Base-by-base conservation (phyloP, 2,888 invertebrate species). In the Ochropacha duplaris region DNA sequence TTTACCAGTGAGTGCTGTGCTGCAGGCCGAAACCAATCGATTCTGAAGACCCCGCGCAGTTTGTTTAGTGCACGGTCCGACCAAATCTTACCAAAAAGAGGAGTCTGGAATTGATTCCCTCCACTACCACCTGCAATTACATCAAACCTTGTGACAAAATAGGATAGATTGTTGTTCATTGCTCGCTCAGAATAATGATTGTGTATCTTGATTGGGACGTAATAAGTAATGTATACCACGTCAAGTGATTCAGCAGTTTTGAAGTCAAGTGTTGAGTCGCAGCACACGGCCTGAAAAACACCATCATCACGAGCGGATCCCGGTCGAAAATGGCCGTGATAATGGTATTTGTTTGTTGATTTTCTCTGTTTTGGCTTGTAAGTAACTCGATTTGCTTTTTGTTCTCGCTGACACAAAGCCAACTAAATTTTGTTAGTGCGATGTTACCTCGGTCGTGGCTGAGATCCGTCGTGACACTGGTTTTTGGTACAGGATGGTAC, bases 341-440 rank as follows among this genome's bases (percentile, higher is more conserved):
- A 92, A 92, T 90, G 80, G 84, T 90, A 81, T 92, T 92, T 91
- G 90, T 92, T 84, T 81, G 90, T 91, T 79, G 88, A 92, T 92
- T 92, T 89, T 90, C 83, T 91, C 90, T 90, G 88, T 90, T 92
- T 92, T 88, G 85, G 78, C 67, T 81, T 73, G 87, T 92, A 92
- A 92, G 87, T 92, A 92, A 92, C 92, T 92, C 87, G 92, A 92
- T 92, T 92, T 92, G 87, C 84, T 92, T 92, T 92, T 92, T 91
- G 86, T 89, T 44, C 71, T 78, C 64, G 60, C 57, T 58, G 57
- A 67, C 75, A 92, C 90, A 92, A 90, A 86, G 82, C 86, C 77
- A 74, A 79, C 79, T 85, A 92, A 92, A 92, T 87, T 90, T 90
- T 82, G 90, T 92, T 92, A 92, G 90, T 78, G 65, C 31, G 44